Evolutionary conservation across 2,113 vertebrate species (phyloP).

Genomic region (Nothocercus julius): DNA sequence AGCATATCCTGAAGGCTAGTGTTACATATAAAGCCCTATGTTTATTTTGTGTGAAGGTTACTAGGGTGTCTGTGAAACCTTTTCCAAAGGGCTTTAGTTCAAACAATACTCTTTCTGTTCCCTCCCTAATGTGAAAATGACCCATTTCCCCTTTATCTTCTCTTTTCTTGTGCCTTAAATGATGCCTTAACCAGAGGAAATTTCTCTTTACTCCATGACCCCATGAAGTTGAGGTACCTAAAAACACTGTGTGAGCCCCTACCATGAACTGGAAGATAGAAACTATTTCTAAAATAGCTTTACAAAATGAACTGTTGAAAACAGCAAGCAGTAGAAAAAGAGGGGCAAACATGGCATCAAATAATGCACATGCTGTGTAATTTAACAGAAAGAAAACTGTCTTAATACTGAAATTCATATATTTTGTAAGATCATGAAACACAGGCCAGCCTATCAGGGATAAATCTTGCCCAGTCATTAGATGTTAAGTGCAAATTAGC

Average conservation of each 20-base stretch:
- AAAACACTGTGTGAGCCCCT: accelerated
- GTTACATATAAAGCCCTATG: background rate
- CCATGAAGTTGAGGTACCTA: background rate
- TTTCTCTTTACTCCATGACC: background rate
- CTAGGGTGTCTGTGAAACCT: background rate
- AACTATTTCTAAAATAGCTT: background rate
- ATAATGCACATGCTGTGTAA: background rate
- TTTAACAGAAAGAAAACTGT: background rate
- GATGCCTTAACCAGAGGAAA: background rate
- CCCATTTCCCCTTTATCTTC: background rate
- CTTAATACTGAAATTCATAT: background rate
- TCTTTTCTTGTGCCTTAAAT: background rate
- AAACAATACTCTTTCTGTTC: background rate
- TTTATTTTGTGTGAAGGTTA: background rate
- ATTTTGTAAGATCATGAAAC: background rate
- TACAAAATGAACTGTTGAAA: background rate
- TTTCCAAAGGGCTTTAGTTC: background rate
- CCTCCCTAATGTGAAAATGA: background rate
- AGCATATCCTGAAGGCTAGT: background rate
- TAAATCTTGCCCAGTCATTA: background rate
- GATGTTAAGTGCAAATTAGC: background rate
- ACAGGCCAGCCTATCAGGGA: accelerated
- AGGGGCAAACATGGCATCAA: background rate
- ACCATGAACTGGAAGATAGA: background rate
- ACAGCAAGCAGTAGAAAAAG: background rate